Evolutionary conservation across 2,888 invertebrate genomes (phyloP).

Genomic region (Cryptocheilus praepositus): DNA sequence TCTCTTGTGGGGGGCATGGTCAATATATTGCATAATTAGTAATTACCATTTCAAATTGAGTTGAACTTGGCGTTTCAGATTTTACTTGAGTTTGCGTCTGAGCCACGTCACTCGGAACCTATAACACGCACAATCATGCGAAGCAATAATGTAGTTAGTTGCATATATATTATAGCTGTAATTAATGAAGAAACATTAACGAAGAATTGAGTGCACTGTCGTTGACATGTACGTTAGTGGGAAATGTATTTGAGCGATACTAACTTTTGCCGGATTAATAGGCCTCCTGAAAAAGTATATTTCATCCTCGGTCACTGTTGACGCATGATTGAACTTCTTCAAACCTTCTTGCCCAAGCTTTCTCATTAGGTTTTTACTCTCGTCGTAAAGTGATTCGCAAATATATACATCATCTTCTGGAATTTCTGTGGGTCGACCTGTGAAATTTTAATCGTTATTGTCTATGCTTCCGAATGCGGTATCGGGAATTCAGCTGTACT

Average conservation of each 20-base stretch:
- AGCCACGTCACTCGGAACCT: conserved; percentile 73
- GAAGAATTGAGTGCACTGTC: conserved; percentile 24
- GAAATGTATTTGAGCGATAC: conserved; percentile 39
- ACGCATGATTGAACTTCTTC: conserved; percentile 87
- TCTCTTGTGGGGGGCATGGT: conserved; percentile 11
- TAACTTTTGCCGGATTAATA: conserved; percentile 81
- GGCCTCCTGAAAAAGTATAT: conserved; percentile 86
- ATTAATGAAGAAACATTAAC: conserved; percentile 8
- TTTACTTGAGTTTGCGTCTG: conserved; percentile 71
- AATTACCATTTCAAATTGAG: conserved; percentile 74
- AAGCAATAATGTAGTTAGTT: conserved; percentile 54
- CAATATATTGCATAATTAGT: conserved; percentile 36
- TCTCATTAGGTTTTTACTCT: conserved; percentile 86
- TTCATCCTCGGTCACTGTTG: conserved; percentile 95
- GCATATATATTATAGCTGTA: conserved; percentile 27
- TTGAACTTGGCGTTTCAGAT: conserved; percentile 67
- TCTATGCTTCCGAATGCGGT: neutral
- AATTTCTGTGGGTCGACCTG: conserved; percentile 95
- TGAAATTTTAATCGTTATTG: neutral
- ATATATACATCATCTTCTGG: conserved; percentile 94
- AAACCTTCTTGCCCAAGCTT: conserved; percentile 83
- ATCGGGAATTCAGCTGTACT: neutral
- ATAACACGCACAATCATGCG: conserved; percentile 61
- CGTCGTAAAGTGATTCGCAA: conserved; percentile 94
- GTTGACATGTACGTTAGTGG: conserved; percentile 29